Evolutionary conservation across 1,140 invertebrate genomes (phyloP), one percentile per base, ranked within the genome.

Genomic region (Eriosoma lanigerum): DNA sequence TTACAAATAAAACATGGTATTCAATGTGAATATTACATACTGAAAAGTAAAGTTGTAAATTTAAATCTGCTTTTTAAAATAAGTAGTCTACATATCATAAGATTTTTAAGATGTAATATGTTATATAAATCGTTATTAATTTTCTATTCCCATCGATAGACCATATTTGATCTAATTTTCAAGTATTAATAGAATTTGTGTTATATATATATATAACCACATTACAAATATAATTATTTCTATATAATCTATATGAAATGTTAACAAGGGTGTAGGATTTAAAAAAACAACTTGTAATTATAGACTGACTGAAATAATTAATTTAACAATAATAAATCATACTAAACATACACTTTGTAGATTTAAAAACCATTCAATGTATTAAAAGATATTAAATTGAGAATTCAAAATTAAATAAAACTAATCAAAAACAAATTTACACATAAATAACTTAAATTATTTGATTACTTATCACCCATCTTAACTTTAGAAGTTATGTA

Each of bases 401-500:
- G 6, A 48, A 68, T 46, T 68, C 12, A 24, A 68, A 68, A 68
- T 48, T 21, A 48, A 68, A 68, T 15, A 44, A 44, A 68, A 68
- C 66, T 68, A 24, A 46, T 68, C 38, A 48, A 68, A 48, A 68
- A 68, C 17, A 48, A 68, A 68, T 68, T 46, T 48, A 68, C 38
- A 48, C 66, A 68, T 46, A 12, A 46, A 62, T 21, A 26, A 68
- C 38, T 24, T 17, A 46, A 17, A 68, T 46, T 26, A 15, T 46
- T 24, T 3, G 0, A n/a, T 76, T 76, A 76, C 29, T 83, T 89
- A 82, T 88, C 85, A 73, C 89, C 89, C 89, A 90, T 90, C 84
- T 89, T 90, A 1, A 89, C 88, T 86, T 90, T 91, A 82, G 89
- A 90, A 56, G 89, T 90, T 90, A 97, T 94, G 86, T 98, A 95